Evolutionary conservation across 2,888 invertebrate species (phyloP), one percentile per base, ranked within the genome.

Genomic region (Tipula vernalis): DNA sequence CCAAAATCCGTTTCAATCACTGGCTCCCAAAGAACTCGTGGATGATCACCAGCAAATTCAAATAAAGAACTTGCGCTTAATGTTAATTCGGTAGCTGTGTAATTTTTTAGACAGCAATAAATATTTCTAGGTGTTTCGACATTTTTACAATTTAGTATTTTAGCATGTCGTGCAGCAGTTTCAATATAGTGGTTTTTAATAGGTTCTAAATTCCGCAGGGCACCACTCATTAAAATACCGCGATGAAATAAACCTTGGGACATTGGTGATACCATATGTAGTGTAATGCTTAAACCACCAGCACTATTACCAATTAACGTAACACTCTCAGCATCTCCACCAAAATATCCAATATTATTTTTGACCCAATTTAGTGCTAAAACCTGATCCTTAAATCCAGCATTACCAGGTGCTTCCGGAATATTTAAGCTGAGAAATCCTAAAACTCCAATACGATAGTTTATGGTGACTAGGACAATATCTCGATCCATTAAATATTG

Each of bases 201-300:
- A 1, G 83, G 83, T 83, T 83, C 36, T 83, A 83, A 83, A 83
- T 83, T 83, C 4, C 83, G 36, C 10, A 83, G 12, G 0, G 95
- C 93, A 0, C 94, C 95, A 89, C 95, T 95, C 93, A 95, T 94
- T 0, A 94, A 93, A 18, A 96, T 94, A 0, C 93, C 95, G 87
- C 94, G 28, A 18, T 41, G 1, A 90, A 96, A 96, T 0, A 96
- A 89, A 90, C 93, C 94, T 89, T 90, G 91, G 0, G 94, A 94
- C 92, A 95, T 92, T 0, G 94, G 94, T 0, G 95, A 95, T 0
- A 93, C 92, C 91, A 94, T 90, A 85, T 93, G 93, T 85, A 93
- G 89, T 85, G 91, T 90, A 1, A 92, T 92, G 3, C 93, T 92
- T 89, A 90, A 90, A 0, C 92, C 90, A 0, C 93, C 93, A 0